A percentile compares a stretch with the other conserved stretches of the same genome.
These are phyloP conservation scores for Phyllotreta cruciferae DNA, from an alignment of 2,888 invertebrate genomes.

Conservation along the genomic window DNA sequence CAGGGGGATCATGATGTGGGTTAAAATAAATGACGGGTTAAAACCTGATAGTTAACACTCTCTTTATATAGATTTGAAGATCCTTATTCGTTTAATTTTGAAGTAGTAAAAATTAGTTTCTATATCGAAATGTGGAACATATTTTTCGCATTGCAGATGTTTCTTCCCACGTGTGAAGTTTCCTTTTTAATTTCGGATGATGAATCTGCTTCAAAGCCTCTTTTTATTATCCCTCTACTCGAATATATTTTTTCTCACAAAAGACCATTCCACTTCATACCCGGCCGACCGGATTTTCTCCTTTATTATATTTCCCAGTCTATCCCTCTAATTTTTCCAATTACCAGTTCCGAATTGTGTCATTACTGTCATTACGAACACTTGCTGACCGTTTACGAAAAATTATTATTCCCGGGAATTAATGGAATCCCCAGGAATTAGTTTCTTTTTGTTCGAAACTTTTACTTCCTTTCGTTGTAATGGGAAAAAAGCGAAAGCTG, in stretches of 20 bases:
- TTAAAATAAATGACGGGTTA: constrained; percentile 9
- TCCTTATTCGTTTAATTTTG: background rate
- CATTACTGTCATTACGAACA: constrained; percentile 54
- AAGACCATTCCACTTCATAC: constrained; percentile 23
- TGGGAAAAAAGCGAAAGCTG: constrained; percentile 15
- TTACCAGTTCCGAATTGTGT: constrained; percentile 51
- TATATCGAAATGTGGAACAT: background rate
- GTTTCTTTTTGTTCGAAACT: constrained; percentile 37
- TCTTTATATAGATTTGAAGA: background rate
- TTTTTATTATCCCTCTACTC: constrained; percentile 26
- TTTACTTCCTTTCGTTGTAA: constrained; percentile 29
- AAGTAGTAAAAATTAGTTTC: background rate
- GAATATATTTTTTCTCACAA: constrained; percentile 26
- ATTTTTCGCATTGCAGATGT: constrained; percentile 8
- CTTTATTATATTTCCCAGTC: constrained; percentile 33
- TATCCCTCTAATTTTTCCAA: constrained; percentile 48
- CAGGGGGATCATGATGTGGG: background rate
- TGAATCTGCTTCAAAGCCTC: constrained; percentile 24
- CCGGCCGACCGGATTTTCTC: constrained; percentile 17
- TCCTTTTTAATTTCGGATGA: constrained; percentile 28
- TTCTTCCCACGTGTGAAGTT: constrained; percentile 20
- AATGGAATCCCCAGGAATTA: constrained; percentile 36
- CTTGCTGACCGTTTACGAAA: constrained; percentile 51
- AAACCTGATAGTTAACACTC: constrained; percentile 9
- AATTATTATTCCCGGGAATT: constrained; percentile 44